Percentiles rank a stretch among this genome's conserved stretches.
Conservation (phyloP, 2,797 vertebrate genomes). For the Delichon dasypus region DNA sequence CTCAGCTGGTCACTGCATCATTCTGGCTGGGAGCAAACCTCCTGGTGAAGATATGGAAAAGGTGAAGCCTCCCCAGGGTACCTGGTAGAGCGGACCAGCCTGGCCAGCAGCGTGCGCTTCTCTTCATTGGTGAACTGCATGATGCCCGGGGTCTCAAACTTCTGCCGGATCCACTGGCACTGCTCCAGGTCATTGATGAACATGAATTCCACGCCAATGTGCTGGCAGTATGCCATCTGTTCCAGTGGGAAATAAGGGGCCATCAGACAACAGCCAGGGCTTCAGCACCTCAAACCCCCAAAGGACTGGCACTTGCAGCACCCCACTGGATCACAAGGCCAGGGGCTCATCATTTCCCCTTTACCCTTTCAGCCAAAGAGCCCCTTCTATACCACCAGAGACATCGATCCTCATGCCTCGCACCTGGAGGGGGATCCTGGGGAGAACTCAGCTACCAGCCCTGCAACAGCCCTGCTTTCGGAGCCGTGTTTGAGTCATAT, state of each 20-base stretch:
- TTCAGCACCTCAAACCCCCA: background rate
- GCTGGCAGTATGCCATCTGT: constrained; percentile 89
- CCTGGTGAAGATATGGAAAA: background rate
- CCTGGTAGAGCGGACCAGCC: constrained; percentile 92
- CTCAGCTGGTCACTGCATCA: background rate
- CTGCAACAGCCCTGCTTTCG: fast-evolving
- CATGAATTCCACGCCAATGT: constrained; percentile 95
- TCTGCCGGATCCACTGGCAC: constrained; percentile 92
- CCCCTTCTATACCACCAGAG: background rate
- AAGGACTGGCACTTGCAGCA: background rate
- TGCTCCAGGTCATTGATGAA: constrained; percentile 96
- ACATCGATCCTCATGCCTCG: background rate
- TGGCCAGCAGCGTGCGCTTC: constrained; percentile 85
- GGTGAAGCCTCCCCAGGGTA: constrained; percentile 17
- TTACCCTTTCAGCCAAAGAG: background rate
- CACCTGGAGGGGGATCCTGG: background rate
- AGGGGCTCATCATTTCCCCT: background rate
- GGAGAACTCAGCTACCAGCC: background rate
- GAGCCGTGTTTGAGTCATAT: background rate
- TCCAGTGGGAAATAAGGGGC: background rate
- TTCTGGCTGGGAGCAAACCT: background rate
- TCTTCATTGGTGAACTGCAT: constrained; percentile 88
- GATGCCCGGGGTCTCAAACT: constrained; percentile 89
- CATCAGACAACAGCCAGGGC: background rate
- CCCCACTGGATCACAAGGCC: fast-evolving